These are phyloP conservation scores for Meloidogyne chitwoodi DNA, from an alignment of 1,140 invertebrate species.

Conservation along the genomic window DNA sequence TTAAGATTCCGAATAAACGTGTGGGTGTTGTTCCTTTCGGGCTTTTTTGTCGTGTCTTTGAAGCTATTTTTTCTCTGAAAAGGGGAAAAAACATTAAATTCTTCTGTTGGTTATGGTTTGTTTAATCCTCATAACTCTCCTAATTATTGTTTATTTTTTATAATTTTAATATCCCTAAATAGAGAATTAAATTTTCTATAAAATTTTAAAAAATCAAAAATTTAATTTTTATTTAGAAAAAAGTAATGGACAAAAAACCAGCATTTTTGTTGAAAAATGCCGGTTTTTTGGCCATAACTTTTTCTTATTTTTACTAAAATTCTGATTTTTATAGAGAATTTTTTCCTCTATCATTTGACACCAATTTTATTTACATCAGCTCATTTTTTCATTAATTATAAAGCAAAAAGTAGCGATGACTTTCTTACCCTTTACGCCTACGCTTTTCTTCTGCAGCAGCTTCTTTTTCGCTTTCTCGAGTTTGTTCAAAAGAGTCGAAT, in stretches of 20 bases:
- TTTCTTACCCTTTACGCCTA: slow-evolving; percentile 29
- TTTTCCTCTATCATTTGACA: slow-evolving; percentile 2
- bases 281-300: not conserved
- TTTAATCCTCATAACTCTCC: not conserved
- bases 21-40: not conserved
- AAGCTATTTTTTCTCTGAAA: not conserved
- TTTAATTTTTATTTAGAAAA: not conserved
- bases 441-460: slow-evolving; percentile 20
- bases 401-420: not conserved
- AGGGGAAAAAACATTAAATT: too few relatives aligned
- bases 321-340: slow-evolving; percentile 11
- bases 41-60: not conserved
- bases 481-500: slow-evolving; percentile 48
- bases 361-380: not conserved
- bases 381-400: not conserved
- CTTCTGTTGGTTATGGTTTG: not conserved
- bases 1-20: not conserved
- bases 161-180: too few relatives aligned
- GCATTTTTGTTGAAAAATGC: not conserved
- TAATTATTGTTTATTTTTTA: not conserved
- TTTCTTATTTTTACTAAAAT: not conserved
- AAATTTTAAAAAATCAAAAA: not conserved
- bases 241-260: not conserved
- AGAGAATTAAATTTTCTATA: too few relatives aligned
- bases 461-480: not conserved